Evolutionary conservation across 2,797 vertebrate species (phyloP).

Genomic region (Anolis apletophallus): DNA sequence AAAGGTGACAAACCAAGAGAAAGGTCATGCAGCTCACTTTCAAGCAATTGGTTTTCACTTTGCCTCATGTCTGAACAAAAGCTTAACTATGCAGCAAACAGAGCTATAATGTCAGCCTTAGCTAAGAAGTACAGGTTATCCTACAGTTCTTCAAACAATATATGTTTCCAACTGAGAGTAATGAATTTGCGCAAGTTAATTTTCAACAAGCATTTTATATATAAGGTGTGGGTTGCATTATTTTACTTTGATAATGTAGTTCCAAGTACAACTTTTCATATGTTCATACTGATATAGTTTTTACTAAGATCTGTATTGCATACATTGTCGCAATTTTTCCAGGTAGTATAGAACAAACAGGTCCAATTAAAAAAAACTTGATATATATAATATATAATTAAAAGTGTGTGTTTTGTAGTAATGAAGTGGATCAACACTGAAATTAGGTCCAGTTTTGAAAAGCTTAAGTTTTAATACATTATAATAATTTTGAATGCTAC

Average conservation of each 20-base stretch:
- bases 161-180: slow-evolving; percentile 43
- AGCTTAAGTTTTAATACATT: neutral
- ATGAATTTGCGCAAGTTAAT: slow-evolving; percentile 5
- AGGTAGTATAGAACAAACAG: neutral
- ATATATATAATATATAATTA: neutral
- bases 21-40: slow-evolving; percentile 81
- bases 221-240: slow-evolving; percentile 21
- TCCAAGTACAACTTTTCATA: neutral
- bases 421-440: neutral
- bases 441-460: neutral
- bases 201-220: slow-evolving; percentile 1
- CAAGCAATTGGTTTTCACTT: slow-evolving; percentile 77
- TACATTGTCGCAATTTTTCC: neutral
- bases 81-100: slow-evolving; percentile 76
- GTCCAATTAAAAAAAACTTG: neutral
- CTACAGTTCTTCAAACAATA: slow-evolving; percentile 37
- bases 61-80: slow-evolving; percentile 78
- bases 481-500: neutral
- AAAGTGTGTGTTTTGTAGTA: neutral
- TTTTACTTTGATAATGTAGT: slow-evolving; percentile 15
- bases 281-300: neutral
- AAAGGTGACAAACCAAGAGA: slow-evolving; percentile 81
- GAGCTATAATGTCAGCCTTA: slow-evolving; percentile 62
- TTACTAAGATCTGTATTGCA: neutral
- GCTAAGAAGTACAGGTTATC: slow-evolving; percentile 37